These are phyloP conservation scores for Heliconius himera DNA, from an alignment of 1,140 invertebrate genomes.

Conservation along the genomic window DNA sequence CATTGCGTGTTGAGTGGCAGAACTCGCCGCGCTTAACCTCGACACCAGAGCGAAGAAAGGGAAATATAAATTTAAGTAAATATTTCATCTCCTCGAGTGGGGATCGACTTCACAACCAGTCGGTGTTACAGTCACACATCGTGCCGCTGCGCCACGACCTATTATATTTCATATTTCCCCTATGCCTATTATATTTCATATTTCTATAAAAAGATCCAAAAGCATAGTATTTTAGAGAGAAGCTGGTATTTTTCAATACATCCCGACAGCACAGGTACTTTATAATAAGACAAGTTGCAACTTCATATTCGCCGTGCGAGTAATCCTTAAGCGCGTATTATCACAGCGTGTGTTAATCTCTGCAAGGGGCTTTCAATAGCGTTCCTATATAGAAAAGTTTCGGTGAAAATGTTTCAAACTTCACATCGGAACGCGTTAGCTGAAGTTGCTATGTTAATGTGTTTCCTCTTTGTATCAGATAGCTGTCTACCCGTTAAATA, in stretches of 20 bases:
- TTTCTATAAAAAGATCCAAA: neutral
- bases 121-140: too few species aligned
- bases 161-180: too few species aligned
- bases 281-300: conserved; percentile 73
- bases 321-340: conserved; percentile 76
- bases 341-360: conserved; percentile 73
- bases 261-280: conserved; percentile 27
- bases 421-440: conserved; percentile 56
- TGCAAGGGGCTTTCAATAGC: conserved; percentile 75
- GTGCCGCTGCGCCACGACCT: too few species aligned
- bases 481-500: conserved; percentile 69
- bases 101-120: too few species aligned
- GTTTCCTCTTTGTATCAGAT: conserved; percentile 73
- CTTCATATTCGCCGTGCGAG: conserved; percentile 59
- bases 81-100: too few species aligned
- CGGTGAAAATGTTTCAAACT: conserved; percentile 76
- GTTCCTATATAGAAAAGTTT: conserved; percentile 79
- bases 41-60: too few species aligned
- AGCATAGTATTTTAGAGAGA: neutral
- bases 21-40: too few species aligned
- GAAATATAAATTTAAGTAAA: too few species aligned
- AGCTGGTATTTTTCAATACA: conserved; percentile 38
- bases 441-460: conserved; percentile 78
- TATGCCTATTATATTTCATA: too few species aligned
- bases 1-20: too few species aligned